Evolutionary conservation across 2,113 vertebrate species (phyloP).

Genomic region (Phyllostomus discolor): DNA sequence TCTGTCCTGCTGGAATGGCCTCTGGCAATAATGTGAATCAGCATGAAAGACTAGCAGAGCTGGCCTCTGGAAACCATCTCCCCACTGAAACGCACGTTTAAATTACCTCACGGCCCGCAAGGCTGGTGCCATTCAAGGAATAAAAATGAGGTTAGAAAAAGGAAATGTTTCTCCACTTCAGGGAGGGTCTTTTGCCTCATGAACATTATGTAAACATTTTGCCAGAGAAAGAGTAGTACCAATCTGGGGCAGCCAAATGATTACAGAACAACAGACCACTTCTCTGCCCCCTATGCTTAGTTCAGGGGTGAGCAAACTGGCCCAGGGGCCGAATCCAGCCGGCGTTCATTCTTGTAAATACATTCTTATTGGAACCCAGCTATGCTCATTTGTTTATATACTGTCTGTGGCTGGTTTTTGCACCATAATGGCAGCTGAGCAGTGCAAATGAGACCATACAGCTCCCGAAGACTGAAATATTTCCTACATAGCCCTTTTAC

Average conservation of each 20-base stretch:
- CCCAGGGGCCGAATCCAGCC: neutral
- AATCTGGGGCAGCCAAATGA: constrained; percentile 2
- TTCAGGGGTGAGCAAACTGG: neutral
- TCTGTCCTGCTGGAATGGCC: neutral
- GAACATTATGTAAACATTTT: constrained; percentile 45
- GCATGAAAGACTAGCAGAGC: constrained; percentile 8
- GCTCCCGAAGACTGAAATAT: neutral
- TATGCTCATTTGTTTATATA: neutral
- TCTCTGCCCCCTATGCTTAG: neutral
- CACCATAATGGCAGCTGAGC: neutral
- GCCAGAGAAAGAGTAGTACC: constrained; percentile 1
- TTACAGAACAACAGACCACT: neutral
- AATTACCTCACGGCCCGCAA: constrained; percentile 28
- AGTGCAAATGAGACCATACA: neutral
- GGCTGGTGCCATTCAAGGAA: neutral
- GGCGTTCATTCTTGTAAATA: neutral
- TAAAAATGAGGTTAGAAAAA: constrained; percentile 51
- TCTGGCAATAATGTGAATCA: constrained; percentile 38
- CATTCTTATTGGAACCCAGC: neutral
- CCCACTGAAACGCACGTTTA: neutral
- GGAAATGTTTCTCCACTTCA: constrained; percentile 39
- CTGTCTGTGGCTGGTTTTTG: neutral
- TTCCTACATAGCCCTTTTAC: neutral
- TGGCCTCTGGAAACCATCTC: constrained; percentile 2
- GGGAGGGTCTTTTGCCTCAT: constrained; percentile 20